A percentile compares a stretch with the other conserved stretches of the same genome.
Conservation (phyloP, 2,888 invertebrate genomes). For the Anthrax anthrax region DNA sequence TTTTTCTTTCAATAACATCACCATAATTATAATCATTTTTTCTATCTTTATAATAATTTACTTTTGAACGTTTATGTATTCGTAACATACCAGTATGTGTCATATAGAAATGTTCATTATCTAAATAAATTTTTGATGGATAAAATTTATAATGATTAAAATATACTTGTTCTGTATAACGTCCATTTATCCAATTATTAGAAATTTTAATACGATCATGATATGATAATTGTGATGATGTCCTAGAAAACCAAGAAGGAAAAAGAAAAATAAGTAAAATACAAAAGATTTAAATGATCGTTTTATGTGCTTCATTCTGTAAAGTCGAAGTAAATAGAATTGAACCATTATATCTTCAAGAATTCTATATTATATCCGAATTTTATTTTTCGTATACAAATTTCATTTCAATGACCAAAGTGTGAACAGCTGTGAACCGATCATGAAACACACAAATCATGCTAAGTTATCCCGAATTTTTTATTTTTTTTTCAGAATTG, state of each 20-base stretch:
- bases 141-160: constrained; percentile 35
- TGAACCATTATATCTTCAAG: too few species aligned
- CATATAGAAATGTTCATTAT: constrained; percentile 38
- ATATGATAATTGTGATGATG: constrained; percentile 22
- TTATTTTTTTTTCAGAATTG: too few species aligned
- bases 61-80: constrained; percentile 22
- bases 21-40: constrained; percentile 5
- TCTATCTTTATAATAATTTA: constrained; percentile 3
- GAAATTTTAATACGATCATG: constrained; percentile 28
- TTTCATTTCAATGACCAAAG: too few species aligned
- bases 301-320: too few species aligned
- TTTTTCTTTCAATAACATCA: constrained; percentile 25
- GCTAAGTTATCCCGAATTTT: too few species aligned
- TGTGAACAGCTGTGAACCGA: too few species aligned
- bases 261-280: too few species aligned
- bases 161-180: constrained; percentile 35
- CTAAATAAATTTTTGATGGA: constrained; percentile 41
- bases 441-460: too few species aligned
- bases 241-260: constrained; percentile 16
- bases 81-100: constrained; percentile 34
- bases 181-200: constrained; percentile 43
- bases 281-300: too few species aligned
- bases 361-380: too few species aligned
- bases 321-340: too few species aligned
- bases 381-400: too few species aligned